Base-by-base conservation (phyloP, 2,888 invertebrate species). In the Agriopis leucophaearia region DNA sequence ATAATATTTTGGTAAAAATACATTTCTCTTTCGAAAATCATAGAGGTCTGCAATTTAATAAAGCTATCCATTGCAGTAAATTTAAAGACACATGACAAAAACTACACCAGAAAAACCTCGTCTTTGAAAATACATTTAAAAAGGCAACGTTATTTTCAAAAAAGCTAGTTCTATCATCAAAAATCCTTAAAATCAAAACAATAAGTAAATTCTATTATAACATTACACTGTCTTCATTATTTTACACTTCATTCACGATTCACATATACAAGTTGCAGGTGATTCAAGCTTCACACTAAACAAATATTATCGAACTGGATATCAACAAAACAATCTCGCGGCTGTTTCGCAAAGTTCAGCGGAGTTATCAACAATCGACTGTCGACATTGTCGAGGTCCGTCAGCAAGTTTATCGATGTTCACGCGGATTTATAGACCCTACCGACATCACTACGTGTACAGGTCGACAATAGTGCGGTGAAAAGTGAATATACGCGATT, bases 351-450 rank as follows among this genome's bases (percentile, higher is more conserved):
- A 76, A 79, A 78, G 78, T 80, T 78, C 75, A 74, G 75, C 73
- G 76, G 74, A 69, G 70, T 70, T 47, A 74, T 78, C 78, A 76
- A 80, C 76, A 78, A 80, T 75, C 77, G 77, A 75, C 76, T 72
- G 62, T 68, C 54, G 58, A 77, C 80, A 83, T 81, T 48, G 44
- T 45, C 15, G 44, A 44, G 15, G 82, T 73, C 56, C 74, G 74
- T 80, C 77, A 74, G 69, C 66, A 48, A 67, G 75, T 78, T 77
- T 82, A 83, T 81, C 70, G 73, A 80, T 72, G 27, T 27, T 74
- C 42, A 35, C 18, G 45, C 38, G 45, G 7, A 36, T 35, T 74
- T 72, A 67, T 71, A 72, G 73, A 79, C 80, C 79, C 54, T 38
- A 54, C 16, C 16, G 16, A 42, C 55, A 18, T 73, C 80, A 76